phyloP scores from a whole-genome alignment of 1,140 invertebrate genomes.

The Drosophila arizonae region DNA sequence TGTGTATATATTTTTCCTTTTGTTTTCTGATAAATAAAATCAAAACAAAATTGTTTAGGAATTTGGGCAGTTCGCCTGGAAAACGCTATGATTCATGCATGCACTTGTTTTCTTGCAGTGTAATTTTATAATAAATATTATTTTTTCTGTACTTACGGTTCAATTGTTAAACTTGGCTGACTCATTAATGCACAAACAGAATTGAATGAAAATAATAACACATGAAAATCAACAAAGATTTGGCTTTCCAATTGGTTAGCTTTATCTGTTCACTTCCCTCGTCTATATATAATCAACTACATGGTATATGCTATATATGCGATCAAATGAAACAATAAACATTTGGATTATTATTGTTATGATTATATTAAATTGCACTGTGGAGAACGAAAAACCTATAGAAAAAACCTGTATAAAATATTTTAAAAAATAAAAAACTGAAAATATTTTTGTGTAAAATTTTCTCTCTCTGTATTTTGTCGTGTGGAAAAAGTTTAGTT shows the following conservation, averaged over 20 bases:
- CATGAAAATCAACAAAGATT: slow-evolving; percentile 29
- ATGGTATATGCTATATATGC: slow-evolving; percentile 20
- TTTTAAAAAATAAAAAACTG: slow-evolving; percentile 5
- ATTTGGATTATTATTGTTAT: slow-evolving; percentile 19
- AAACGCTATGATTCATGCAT: slow-evolving; percentile 62
- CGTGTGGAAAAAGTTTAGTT: slow-evolving; percentile 50
- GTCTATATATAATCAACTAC: slow-evolving; percentile 11
- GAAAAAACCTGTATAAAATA: neutral
- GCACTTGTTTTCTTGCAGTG: slow-evolving; percentile 27
- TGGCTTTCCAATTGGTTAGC: slow-evolving; percentile 9
- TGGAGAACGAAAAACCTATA: slow-evolving; percentile 22
- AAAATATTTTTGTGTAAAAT: neutral
- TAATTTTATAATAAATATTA: slow-evolving; percentile 16
- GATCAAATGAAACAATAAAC: slow-evolving; percentile 44
- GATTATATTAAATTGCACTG: slow-evolving; percentile 47
- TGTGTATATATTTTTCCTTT: slow-evolving; percentile 19
- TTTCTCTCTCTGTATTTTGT: slow-evolving; percentile 25
- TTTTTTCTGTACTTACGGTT: slow-evolving; percentile 34
- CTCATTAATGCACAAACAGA: slow-evolving; percentile 7
- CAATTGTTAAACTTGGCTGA: slow-evolving; percentile 35
- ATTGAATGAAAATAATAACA: slow-evolving; percentile 15
- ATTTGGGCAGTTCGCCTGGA: slow-evolving; percentile 61
- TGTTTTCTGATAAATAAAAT: slow-evolving; percentile 19
- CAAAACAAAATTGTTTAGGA: slow-evolving; percentile 31
- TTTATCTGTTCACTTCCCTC: neutral